Percentiles rank a stretch among this genome's conserved stretches.
phyloP scores from a whole-genome alignment of 2,113 vertebrate genomes.

The Gymnobelideus leadbeateri region DNA sequence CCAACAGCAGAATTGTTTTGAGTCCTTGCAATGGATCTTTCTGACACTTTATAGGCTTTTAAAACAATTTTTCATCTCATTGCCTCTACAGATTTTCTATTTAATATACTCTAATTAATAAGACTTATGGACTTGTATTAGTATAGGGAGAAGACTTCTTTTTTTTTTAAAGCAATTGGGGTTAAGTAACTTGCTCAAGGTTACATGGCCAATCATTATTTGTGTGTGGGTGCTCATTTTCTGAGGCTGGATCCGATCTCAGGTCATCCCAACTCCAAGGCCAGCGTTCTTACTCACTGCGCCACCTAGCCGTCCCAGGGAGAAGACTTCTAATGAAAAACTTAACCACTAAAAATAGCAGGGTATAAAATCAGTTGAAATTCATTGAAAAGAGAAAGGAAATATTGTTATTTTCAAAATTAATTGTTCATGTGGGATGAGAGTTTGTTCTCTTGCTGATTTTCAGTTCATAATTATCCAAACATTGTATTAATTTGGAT shows the following conservation, averaged over 20 bases:
- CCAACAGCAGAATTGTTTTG: background rate
- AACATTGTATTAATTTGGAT: background rate
- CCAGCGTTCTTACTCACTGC: too few relatives aligned
- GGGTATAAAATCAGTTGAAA: slow-evolving; percentile 28
- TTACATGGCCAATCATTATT: too few relatives aligned
- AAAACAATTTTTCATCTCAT: background rate
- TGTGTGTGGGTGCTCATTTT: too few relatives aligned
- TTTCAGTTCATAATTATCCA: background rate
- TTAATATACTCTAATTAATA: slow-evolving; percentile 52
- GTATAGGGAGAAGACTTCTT: slow-evolving; percentile 8
- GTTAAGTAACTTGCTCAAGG: too few relatives aligned
- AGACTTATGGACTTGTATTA: background rate
- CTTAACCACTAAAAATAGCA: background rate
- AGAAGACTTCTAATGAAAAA: background rate
- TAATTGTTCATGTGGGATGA: background rate
- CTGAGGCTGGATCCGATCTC: too few relatives aligned
- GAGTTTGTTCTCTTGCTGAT: background rate
- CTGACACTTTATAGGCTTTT: background rate
- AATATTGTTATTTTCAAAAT: background rate
- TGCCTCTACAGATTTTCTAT: background rate
- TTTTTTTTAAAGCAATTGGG: too few relatives aligned
- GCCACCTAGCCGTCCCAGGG: too few relatives aligned
- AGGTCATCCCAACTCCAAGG: too few relatives aligned
- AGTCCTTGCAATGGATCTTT: slow-evolving; percentile 26
- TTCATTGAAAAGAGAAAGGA: slow-evolving; percentile 26